These are phyloP conservation scores for Aplysia californica DNA, from an alignment of 1,140 invertebrate species.

Conservation along the genomic window DNA sequence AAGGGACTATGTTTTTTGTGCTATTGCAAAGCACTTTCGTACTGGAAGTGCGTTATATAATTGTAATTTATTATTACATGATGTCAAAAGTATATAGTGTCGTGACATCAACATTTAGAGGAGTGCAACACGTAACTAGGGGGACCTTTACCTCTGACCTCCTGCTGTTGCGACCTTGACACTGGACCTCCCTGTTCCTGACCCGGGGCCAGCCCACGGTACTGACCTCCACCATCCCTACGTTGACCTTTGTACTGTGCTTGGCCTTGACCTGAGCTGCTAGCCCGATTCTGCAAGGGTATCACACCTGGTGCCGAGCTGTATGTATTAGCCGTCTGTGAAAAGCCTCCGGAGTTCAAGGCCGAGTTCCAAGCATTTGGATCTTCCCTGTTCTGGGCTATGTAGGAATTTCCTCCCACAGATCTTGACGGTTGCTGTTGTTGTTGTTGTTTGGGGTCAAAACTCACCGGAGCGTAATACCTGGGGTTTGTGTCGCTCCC, in stretches of 20 bases:
- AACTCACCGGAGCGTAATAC: too few species aligned
- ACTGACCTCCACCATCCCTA: neutral
- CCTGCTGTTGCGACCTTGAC: neutral
- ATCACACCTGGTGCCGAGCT: neutral
- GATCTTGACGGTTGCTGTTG: too few species aligned
- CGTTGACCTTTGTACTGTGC: neutral
- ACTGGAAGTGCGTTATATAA: neutral
- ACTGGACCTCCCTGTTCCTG: neutral
- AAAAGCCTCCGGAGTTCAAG: too few species aligned
- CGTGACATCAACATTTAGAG: slow-evolving; percentile 11
- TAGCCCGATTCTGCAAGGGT: too few species aligned
- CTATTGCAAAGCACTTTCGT: neutral
- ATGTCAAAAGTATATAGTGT: neutral
- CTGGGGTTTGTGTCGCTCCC: too few species aligned
- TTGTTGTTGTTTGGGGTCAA: too few species aligned
- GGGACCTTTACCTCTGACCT: neutral
- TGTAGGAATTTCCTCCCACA: too few species aligned
- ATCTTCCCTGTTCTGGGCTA: too few species aligned
- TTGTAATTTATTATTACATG: neutral
- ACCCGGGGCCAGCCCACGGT: neutral
- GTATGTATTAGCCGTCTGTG: too few species aligned
- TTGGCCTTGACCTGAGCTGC: neutral
- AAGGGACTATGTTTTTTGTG: neutral
- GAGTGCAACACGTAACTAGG: slow-evolving; percentile 1
- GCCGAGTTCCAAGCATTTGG: too few species aligned